Conservation (phyloP, 35 echinoderm and acorn worm genomes). For the Heliocidaris tuberculata region DNA sequence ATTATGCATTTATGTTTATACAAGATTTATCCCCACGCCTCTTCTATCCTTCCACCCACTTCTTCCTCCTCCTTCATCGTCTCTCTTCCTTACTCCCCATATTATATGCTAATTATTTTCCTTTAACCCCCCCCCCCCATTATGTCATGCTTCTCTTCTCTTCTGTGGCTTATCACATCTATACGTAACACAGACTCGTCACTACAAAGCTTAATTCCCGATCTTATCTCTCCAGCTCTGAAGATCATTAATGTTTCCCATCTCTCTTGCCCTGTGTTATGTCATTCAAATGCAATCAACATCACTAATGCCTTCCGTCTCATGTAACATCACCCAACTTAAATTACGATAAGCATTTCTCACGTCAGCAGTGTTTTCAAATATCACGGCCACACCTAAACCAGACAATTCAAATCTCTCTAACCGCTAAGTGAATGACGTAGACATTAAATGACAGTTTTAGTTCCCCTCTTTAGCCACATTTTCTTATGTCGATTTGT, state of each 20-base stretch:
- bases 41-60: not conserved
- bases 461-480: not conserved
- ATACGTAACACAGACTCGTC: not conserved
- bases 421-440: not conserved
- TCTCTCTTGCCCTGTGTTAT: not conserved
- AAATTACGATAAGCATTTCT: not conserved
- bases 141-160: not conserved
- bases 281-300: not conserved
- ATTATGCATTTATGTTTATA: too few relatives aligned
- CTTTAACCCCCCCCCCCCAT: not conserved
- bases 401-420: not conserved
- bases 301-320: not conserved
- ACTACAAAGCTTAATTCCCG: not conserved
- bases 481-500: not conserved
- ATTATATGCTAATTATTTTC: not conserved
- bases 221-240: not conserved
- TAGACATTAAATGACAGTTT: not conserved
- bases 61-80: not conserved
- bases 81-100: not conserved
- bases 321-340: not conserved
- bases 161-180: not conserved
- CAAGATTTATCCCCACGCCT: not conserved
- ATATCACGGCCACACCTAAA: not conserved
- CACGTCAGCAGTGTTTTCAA: not conserved
- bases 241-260: not conserved